Percentiles rank a stretch among this genome's conserved stretches.
Conservation (phyloP, 1,140 invertebrate genomes). For the Tetragnatha versicolor region DNA sequence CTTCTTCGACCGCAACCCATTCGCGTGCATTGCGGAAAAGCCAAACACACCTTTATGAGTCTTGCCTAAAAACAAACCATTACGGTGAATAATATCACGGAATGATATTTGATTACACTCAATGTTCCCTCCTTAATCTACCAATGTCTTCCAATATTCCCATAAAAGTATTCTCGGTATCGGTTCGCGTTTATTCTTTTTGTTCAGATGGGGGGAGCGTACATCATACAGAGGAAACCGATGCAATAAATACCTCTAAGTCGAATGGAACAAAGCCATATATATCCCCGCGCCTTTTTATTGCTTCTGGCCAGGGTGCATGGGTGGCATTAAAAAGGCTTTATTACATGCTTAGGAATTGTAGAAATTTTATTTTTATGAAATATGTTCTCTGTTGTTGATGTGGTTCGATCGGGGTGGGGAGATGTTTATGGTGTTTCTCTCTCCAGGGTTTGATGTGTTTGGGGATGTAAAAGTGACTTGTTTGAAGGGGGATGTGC, state of each 20-base stretch:
- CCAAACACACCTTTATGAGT: no score
- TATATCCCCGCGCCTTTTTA: not conserved
- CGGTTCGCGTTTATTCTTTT: constrained; percentile 7
- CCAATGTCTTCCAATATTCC: constrained; percentile 17
- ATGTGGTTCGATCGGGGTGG: constrained; percentile 9
- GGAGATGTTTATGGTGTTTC: constrained; percentile 18
- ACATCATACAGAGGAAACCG: not conserved
- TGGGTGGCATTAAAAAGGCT: constrained; percentile 22
- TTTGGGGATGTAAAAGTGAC: not conserved
- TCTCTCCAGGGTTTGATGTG: constrained; percentile 16
- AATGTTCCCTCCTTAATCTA: not conserved
- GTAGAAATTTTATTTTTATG: constrained; percentile 36
- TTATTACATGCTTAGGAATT: constrained; percentile 28
- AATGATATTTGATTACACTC: not conserved
- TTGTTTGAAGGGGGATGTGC: not conserved
- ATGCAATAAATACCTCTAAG: constrained; percentile 9
- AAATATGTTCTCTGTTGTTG: constrained; percentile 30
- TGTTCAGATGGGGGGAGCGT: not conserved
- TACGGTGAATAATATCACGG: not conserved
- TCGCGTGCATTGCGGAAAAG: no score
- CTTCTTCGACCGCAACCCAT: no score
- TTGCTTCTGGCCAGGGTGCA: not conserved
- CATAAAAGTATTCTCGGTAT: not conserved
- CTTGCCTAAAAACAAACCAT: not conserved
- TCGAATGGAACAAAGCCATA: constrained; percentile 1